Evolutionary conservation across 2,888 invertebrate species (phyloP).

Genomic region (Micropterix aruncella): DNA sequence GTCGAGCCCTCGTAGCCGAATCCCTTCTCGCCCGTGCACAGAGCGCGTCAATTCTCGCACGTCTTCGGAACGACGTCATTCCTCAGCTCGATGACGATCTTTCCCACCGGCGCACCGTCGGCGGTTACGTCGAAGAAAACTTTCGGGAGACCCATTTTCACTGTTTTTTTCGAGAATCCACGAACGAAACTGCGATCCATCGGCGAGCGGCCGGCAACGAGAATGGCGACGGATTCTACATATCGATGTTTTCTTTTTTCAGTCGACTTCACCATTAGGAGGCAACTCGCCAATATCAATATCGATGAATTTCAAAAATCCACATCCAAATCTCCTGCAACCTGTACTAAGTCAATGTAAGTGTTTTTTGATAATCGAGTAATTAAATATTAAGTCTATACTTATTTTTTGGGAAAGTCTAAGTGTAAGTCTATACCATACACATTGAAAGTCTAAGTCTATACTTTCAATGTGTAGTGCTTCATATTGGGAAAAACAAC

Average conservation of each 20-base stretch:
- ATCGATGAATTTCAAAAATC: slow-evolving; percentile 12
- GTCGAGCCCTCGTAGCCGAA: slow-evolving; percentile 87
- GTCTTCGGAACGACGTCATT: slow-evolving; percentile 89
- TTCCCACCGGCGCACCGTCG: slow-evolving; percentile 63
- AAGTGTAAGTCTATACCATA: too few relatives aligned
- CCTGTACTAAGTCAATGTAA: not conserved
- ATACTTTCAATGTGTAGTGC: too few relatives aligned
- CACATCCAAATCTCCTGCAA: not conserved
- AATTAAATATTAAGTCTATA: too few relatives aligned
- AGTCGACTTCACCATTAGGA: slow-evolving; percentile 4
- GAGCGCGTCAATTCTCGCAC: slow-evolving; percentile 90
- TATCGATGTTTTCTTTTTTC: too few relatives aligned
- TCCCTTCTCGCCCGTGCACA: slow-evolving; percentile 93
- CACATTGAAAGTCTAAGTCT: too few relatives aligned
- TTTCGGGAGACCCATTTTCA: slow-evolving; percentile 66
- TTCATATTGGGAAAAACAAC: too few relatives aligned
- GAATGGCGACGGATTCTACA: slow-evolving; percentile 27
- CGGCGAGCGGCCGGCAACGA: slow-evolving; percentile 24
- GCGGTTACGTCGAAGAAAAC: slow-evolving; percentile 85
- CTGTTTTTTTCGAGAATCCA: slow-evolving; percentile 27
- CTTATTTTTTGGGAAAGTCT: too few relatives aligned
- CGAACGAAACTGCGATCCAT: slow-evolving; percentile 30
- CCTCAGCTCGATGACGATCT: slow-evolving; percentile 81
- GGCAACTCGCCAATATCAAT: slow-evolving; percentile 12
- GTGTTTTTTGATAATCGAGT: too few relatives aligned